Base-by-base conservation (phyloP, 2,113 vertebrate genomes). In the Pseudopodoces humilis region DNA sequence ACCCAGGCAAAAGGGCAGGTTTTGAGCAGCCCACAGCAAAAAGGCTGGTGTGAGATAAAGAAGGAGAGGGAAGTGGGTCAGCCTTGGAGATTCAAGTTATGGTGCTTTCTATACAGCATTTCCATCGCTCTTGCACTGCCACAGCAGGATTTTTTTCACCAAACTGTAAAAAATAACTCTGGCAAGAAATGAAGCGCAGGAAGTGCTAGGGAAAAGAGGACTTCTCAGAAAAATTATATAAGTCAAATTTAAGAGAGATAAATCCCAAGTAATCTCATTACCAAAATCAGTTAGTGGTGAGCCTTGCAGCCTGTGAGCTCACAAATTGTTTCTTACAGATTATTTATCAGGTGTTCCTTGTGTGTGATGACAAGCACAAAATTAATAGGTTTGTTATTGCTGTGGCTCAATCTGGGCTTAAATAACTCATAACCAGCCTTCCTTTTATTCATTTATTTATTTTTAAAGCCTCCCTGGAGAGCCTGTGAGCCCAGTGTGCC, bases 261-360 rank as follows among this genome's bases (percentile, higher is more conserved):
- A 90, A 43, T 70, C 39, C 31, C 50, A 28, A 71, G 49, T 22
- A 94, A 76, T 60, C 15, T n/a, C 47, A 63, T 33, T 37, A 46
- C 49, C 46, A 35, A 58, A 64, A 37, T 33, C 9, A 72, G 56
- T 47, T 35, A 12, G 7, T n/a, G 50, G 41, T 43, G 75, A 88
- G 50, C 70, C 22, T 12, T 44, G 9, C 53, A 25, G 85, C 1
- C 20, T 11, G n/a, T 7, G 16, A 50, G 13, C 43, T 50, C 50
- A 10, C 53, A 41, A 35, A 5, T 59, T 1, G 0, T 47, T 74
- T 37, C 69, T 47, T 25, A n/a, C 79, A 0, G 0, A 50, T 50
- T 67, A 31, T 58, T 88, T 62, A 56, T 74, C 80, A 75, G 50
- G 27, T n/a, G 44, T 10, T 93, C 58, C 46, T 68, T 62, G 46